These are phyloP conservation scores for Siniperca knerii DNA, from an alignment of 2,113 vertebrate species.

Conservation along the genomic window DNA sequence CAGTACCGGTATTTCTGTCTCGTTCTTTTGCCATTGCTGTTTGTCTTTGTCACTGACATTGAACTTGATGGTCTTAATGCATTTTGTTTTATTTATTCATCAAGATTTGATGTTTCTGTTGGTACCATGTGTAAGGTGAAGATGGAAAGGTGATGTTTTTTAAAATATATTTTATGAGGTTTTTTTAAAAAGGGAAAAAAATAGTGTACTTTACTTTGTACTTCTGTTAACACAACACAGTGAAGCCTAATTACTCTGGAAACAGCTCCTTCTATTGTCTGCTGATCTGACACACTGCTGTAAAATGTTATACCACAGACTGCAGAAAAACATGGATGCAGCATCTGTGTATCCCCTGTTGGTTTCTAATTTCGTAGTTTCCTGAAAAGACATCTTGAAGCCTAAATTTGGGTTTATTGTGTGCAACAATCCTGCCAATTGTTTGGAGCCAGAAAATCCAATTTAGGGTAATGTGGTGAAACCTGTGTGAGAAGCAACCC, in stretches of 20 bases:
- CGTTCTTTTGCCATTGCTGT: neutral
- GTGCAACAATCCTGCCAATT: neutral
- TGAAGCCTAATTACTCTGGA: neutral
- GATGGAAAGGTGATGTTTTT: neutral
- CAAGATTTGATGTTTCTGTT: conserved; percentile 11
- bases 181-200: conserved; percentile 8
- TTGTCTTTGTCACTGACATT: conserved; percentile 11
- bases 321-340: neutral
- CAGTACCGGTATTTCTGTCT: neutral
- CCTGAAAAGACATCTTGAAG: neutral
- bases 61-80: conserved; percentile 31
- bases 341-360: neutral
- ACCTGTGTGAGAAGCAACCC: neutral
- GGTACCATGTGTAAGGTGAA: neutral
- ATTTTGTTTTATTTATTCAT: conserved; percentile 48
- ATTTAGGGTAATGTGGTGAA: neutral
- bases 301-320: neutral
- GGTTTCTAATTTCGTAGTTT: neutral
- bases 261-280: neutral
- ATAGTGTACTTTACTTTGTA: neutral
- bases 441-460: neutral
- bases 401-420: neutral
- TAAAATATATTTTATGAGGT: conserved; percentile 4
- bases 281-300: neutral
- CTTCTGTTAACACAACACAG: neutral